Evolutionary conservation across 2,113 vertebrate species (phyloP).

Genomic region (Dipodomys merriami): DNA sequence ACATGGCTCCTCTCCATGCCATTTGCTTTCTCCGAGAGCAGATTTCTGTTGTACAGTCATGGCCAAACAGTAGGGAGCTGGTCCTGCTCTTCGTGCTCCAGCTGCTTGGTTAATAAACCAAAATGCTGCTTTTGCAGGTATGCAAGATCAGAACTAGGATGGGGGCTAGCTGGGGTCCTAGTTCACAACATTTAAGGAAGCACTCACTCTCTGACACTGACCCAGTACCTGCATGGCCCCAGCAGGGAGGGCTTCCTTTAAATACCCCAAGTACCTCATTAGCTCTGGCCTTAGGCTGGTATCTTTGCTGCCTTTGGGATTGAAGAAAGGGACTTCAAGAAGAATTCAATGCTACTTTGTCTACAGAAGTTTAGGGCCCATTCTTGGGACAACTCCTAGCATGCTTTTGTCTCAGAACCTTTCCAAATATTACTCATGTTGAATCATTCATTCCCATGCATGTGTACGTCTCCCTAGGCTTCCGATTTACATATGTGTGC

Average conservation of each 20-base stretch:
- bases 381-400: neutral
- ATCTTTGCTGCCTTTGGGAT: neutral
- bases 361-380: neutral
- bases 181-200: constrained; percentile 8
- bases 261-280: neutral
- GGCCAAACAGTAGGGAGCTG: constrained; percentile 31
- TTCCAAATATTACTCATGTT: neutral
- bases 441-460: constrained; percentile 26
- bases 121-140: constrained; percentile 37
- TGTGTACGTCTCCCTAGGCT: neutral
- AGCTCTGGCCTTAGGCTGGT: neutral
- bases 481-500: neutral
- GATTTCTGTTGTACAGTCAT: constrained; percentile 45
- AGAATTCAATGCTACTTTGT: neutral
- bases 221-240: neutral
- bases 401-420: neutral
- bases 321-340: neutral
- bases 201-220: neutral
- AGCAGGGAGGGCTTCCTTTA: neutral
- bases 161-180: neutral
- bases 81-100: constrained; percentile 39
- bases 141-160: neutral
- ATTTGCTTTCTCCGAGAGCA: constrained; percentile 61
- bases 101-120: constrained; percentile 56
- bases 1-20: constrained; percentile 48